A percentile compares a stretch with the other conserved stretches of the same genome.
phyloP scores from a whole-genome alignment of 2,797 vertebrate genomes.

The Danio choprae region DNA sequence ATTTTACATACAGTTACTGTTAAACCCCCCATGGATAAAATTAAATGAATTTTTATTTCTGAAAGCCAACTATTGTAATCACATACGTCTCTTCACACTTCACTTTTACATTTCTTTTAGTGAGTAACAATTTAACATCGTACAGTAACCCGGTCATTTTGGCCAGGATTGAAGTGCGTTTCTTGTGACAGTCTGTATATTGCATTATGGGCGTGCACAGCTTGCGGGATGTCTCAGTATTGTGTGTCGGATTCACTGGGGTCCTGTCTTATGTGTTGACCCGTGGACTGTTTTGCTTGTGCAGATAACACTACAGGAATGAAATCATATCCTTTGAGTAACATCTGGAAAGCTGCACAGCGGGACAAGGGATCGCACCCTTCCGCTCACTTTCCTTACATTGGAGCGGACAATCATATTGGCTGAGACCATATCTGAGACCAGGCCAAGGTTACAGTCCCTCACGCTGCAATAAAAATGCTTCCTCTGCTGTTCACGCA shows the following conservation, averaged over 20 bases:
- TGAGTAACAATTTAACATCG: background rate
- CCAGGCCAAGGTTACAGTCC: constrained; percentile 56
- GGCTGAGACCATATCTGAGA: constrained; percentile 43
- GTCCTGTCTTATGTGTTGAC: constrained; percentile 65
- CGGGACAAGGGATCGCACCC: constrained; percentile 69
- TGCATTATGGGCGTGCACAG: constrained; percentile 40
- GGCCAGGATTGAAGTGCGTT: background rate
- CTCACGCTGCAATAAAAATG: constrained; percentile 35
- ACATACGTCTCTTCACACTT: no score
- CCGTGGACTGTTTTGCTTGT: constrained; percentile 60
- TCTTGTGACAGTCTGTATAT: constrained; percentile 25
- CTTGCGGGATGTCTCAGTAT: constrained; percentile 46
- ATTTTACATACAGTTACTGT: no score
- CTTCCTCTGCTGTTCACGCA: constrained; percentile 50
- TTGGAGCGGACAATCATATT: constrained; percentile 51
- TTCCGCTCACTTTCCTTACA: constrained; percentile 69
- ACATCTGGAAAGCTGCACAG: constrained; percentile 81
- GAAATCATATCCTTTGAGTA: constrained; percentile 75
- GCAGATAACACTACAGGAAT: constrained; percentile 69
- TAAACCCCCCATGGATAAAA: no score
- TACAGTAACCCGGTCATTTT: background rate
- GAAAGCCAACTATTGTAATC: no score
- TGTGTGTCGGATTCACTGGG: constrained; percentile 52
- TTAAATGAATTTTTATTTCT: no score
- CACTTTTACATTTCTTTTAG: background rate